Conservation (phyloP, 30 jellyfish, hydroid and myxozoan genomes). For the Rhopilema esculentum region DNA sequence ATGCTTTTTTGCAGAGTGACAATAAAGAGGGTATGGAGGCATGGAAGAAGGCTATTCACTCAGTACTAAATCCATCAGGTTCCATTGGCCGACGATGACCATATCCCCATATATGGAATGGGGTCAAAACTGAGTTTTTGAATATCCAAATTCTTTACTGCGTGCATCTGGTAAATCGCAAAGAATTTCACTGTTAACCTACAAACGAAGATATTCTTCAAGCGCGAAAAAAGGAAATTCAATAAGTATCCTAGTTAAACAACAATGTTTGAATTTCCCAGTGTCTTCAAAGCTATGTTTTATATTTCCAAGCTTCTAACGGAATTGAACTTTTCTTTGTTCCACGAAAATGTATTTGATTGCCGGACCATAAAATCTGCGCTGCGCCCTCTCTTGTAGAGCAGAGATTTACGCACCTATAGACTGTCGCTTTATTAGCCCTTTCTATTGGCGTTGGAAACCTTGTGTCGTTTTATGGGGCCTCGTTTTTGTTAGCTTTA, state of each 20-base stretch:
- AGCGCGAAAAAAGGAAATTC: neutral
- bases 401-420: too few species aligned
- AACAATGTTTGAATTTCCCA: too few species aligned
- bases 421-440: too few species aligned
- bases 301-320: too few species aligned
- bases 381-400: too few species aligned
- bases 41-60: slow-evolving; percentile 69
- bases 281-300: too few species aligned
- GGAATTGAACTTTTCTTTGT: too few species aligned
- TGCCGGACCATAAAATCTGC: too few species aligned
- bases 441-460: too few species aligned
- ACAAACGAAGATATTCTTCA: neutral
- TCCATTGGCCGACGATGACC: slow-evolving; percentile 8
- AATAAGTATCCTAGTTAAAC: neutral
- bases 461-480: too few species aligned
- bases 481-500: too few species aligned
- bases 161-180: neutral
- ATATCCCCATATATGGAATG: neutral
- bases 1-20: slow-evolving; percentile 25
- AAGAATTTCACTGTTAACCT: neutral
- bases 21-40: slow-evolving; percentile 38
- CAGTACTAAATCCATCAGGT: slow-evolving; percentile 20
- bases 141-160: neutral
- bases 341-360: too few species aligned
- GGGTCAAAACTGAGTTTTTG: neutral